A percentile compares a stretch with the other conserved stretches of the same genome.
phyloP scores from a whole-genome alignment of 2,113 vertebrate species.

The Burhinus oedicnemus region DNA sequence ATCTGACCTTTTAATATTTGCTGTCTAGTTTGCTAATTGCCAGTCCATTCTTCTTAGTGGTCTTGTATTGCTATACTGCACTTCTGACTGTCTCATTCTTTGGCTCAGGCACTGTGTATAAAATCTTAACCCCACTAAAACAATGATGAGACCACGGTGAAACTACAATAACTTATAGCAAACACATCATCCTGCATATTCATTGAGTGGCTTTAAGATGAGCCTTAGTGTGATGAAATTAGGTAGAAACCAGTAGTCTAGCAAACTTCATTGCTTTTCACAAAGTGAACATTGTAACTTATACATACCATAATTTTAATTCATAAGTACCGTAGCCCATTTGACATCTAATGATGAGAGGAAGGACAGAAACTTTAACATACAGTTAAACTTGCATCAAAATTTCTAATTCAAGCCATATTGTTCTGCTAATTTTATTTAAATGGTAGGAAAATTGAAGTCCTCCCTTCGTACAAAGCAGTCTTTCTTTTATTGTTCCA shows the following conservation, averaged over 20 bases:
- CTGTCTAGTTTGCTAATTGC: neutral
- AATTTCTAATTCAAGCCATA: neutral
- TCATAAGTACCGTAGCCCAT: neutral
- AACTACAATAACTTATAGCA: neutral
- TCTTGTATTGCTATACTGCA: neutral
- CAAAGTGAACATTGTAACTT: neutral
- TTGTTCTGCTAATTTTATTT: neutral
- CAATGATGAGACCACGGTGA: neutral
- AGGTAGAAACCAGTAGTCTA: neutral
- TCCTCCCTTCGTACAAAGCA: neutral
- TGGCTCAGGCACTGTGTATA: neutral
- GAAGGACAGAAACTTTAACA: neutral
- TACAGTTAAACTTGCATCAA: neutral
- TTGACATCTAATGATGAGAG: neutral
- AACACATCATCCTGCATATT: neutral
- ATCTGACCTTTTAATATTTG: neutral
- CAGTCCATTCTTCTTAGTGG: neutral
- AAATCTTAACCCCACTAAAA: neutral
- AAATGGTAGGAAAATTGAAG: neutral
- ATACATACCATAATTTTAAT: neutral
- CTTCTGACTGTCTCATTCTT: neutral
- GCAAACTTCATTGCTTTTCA: neutral
- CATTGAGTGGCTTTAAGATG: neutral
- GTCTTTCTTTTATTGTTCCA: neutral
- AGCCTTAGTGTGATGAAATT: neutral